Evolutionary conservation across 2,797 vertebrate species (phyloP).

Genomic region (Leucoraja ocellata): DNA sequence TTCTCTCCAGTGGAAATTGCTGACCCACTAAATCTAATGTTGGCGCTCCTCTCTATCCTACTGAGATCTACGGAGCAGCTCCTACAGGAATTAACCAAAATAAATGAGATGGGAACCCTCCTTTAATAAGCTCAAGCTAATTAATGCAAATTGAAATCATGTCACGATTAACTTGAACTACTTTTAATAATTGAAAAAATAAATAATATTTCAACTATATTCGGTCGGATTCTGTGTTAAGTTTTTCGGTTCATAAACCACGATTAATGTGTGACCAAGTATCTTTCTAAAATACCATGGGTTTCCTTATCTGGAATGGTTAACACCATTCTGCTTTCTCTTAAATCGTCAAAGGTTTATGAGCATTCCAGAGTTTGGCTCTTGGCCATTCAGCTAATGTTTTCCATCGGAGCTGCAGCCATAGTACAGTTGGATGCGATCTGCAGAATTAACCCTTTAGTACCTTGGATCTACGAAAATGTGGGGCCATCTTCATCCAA

Average conservation of each 20-base stretch:
- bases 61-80: background rate
- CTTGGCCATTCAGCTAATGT: slow-evolving; percentile 11
- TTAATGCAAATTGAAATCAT: slow-evolving; percentile 34
- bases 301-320: background rate
- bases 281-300: background rate
- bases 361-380: slow-evolving; percentile 1
- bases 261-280: background rate
- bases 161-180: slow-evolving; percentile 13
- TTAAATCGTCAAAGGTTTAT: slow-evolving; percentile 19
- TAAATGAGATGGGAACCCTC: slow-evolving; percentile 26
- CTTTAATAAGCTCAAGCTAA: slow-evolving; percentile 27
- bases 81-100: slow-evolving; percentile 15
- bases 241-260: background rate
- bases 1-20: slow-evolving; percentile 31
- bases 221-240: background rate
- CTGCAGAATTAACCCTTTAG: background rate
- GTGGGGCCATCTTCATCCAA: too few relatives aligned
- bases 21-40: slow-evolving; percentile 32
- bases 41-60: slow-evolving; percentile 15
- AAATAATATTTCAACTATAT: background rate
- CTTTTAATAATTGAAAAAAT: slow-evolving; percentile 29
- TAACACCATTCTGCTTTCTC: slow-evolving; percentile 19
- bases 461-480: background rate
- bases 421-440: background rate
- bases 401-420: background rate